Base-by-base conservation (phyloP, 2,797 vertebrate species). In the Amazonetta brasiliensis region DNA sequence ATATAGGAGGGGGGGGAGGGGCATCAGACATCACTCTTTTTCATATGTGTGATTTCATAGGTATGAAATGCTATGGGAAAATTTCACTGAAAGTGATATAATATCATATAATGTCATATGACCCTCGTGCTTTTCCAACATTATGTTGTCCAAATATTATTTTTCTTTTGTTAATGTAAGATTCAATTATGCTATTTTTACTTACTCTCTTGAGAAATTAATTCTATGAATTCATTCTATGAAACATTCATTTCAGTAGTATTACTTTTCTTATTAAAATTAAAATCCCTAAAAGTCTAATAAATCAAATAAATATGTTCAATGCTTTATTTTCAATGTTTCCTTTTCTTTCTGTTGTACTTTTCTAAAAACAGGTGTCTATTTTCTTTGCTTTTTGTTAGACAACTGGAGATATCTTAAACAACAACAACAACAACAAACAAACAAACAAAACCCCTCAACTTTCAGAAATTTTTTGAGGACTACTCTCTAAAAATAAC, bases 1-100 rank as follows among this genome's bases (percentile, higher is more conserved):
- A 3, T 11, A 3, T 16, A 1, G 5, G 4, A 3, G 52, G 12
- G 2, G 4, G 37, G n/a, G 25, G n/a, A 2, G 8, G 4, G 82
- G 4, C 7, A 7, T 22, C 11, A 1, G 8, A 76, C 28, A 72
- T 12, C 11, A 41, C 1, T 30, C 11, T 43, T 80, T 78, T 81
- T 55, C 41, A 7, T 68, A 10, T 14, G 17, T 58, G 23, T 46
- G 41, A 44, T 76, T 56, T 81, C 31, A 78, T 7, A 75, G 3
- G 2, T 41, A 5, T 69, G 41, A 78, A 72, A 54, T 19, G 5
- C 2, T 37, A 16, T 78, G 14, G 16, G 12, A 6, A 71, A 74
- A 56, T 74, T 55, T 91, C 17, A 54, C 17, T 33, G 8, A 5
- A 85, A 85, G 18, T 56, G 23, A 43, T 58, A 44, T 4, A 67